Conservation (phyloP, 2,888 invertebrate species). For the Drosophila leonis region DNA sequence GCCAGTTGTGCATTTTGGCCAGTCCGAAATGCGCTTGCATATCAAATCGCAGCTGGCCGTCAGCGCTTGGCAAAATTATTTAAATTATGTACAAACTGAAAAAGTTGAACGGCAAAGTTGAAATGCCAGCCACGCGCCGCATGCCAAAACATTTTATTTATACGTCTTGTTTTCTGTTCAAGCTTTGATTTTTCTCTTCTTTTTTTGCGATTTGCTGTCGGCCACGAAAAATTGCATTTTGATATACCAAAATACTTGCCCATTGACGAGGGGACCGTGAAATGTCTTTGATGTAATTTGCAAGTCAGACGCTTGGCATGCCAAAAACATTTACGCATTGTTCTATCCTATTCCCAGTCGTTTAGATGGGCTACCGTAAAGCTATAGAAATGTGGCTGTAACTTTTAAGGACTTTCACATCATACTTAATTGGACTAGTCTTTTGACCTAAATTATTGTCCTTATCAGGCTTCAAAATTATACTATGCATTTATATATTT, state of each 20-base stretch:
- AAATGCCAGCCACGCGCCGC: conserved; percentile 74
- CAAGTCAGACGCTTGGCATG: conserved; percentile 58
- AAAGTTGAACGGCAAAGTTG: conserved; percentile 49
- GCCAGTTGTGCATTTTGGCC: conserved; percentile 18
- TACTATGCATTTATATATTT: not conserved
- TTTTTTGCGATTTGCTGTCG: conserved; percentile 33
- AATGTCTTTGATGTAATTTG: conserved; percentile 72
- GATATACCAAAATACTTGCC: conserved; percentile 36
- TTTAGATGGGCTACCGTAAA: not conserved
- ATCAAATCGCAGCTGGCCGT: conserved; percentile 60
- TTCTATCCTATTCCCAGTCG: not conserved
- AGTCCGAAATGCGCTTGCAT: conserved; percentile 32
- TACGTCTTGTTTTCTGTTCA: conserved; percentile 29
- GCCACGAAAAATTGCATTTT: conserved; percentile 58
- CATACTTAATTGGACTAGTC: not conserved
- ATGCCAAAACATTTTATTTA: conserved; percentile 46
- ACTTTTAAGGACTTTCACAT: conserved; percentile 1
- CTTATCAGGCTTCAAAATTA: not conserved
- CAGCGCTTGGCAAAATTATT: conserved; percentile 66
- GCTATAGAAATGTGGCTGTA: not conserved
- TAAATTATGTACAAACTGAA: conserved; percentile 75
- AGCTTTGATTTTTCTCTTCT: conserved; percentile 14
- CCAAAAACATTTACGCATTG: conserved; percentile 25
- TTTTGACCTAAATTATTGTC: not conserved
- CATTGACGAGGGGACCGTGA: conserved; percentile 51